Evolutionary conservation across 2,888 invertebrate species (phyloP), one percentile per base, ranked within the genome.

Genomic region (Sclerodermus sp.): DNA sequence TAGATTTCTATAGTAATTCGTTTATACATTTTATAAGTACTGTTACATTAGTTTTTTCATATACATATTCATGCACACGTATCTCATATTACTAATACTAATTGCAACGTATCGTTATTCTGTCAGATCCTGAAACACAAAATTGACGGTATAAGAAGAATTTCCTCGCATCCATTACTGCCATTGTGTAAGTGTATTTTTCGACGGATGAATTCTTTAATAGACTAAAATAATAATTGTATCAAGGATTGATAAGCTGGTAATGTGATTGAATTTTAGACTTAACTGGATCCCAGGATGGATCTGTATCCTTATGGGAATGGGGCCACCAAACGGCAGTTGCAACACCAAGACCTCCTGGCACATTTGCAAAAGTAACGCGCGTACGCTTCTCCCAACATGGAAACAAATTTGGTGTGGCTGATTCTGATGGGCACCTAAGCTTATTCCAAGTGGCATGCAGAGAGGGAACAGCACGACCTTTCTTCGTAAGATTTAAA

Each of bases 321-420:
- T 99, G 98, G 97, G 95, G 94, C 6, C 96, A 96, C 79, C 86
- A 88, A 43, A 90, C 91, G 55, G 90, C 93, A 36, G 91, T 96
- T 12, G 91, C 94, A 70, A 88, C 89, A 16, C 95, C 96, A 1
- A 84, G 96, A 34, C 89, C 93, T n/a, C 87, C 95, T 0, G 96
- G 96, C 30, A 95, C 96, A 4, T 96, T 92, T 79, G 94, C 93
- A 30, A 93, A 93, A 81, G 97, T 98, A 50, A 96, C 96, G 1
- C 86, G 95, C 58, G 93, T 96, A n/a, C 85, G 93, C 51, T 97
- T 97, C 82, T 94, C 93, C 41, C 91, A 93, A 73, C 96, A 97
- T 79, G 97, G 97, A 51, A 97, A 96, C 81, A 98, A 98, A 81
- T 97, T 99, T 79, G 98, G 98, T 30, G 96, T 97, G 1, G 93